A percentile compares a stretch with the other conserved stretches of the same genome.
These are phyloP conservation scores for Leptothorax acervorum DNA, from an alignment of 2,888 invertebrate species.

Conservation along the genomic window DNA sequence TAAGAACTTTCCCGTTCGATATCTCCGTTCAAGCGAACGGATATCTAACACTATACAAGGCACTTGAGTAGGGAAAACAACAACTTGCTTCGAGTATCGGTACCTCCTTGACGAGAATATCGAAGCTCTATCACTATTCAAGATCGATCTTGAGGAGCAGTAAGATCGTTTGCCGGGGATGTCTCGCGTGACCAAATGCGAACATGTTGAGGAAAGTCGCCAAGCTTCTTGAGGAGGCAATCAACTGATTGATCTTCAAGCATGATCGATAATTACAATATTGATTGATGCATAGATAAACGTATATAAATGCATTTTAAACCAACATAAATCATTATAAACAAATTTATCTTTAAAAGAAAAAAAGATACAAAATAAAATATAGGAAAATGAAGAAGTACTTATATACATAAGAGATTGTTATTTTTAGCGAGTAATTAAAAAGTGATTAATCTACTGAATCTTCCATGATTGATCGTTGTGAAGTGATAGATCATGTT, in stretches of 20 bases:
- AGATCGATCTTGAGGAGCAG: slow-evolving; percentile 40
- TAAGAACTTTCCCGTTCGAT: slow-evolving; percentile 49
- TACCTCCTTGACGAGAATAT: slow-evolving; percentile 39
- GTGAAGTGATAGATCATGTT: not conserved
- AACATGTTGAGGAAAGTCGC: slow-evolving; percentile 33
- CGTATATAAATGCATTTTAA: not conserved
- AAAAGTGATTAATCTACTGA: slow-evolving; percentile 11
- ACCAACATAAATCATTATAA: slow-evolving; percentile 28
- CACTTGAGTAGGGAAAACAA: slow-evolving; percentile 40
- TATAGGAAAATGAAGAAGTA: not conserved
- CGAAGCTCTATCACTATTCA: slow-evolving; percentile 39
- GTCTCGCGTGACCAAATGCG: slow-evolving; percentile 52
- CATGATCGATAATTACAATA: slow-evolving; percentile 20
- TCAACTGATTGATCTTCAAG: slow-evolving; percentile 35
- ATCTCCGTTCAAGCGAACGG: slow-evolving; percentile 33
- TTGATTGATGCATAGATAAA: slow-evolving; percentile 14
- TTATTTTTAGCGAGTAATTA: slow-evolving; percentile 1
- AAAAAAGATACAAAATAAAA: not conserved
- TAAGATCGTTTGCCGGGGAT: slow-evolving; percentile 37
- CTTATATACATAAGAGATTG: not conserved
- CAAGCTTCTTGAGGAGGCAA: slow-evolving; percentile 19
- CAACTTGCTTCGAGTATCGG: slow-evolving; percentile 37
- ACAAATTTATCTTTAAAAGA: not conserved
- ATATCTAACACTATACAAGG: slow-evolving; percentile 42
- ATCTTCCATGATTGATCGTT: not conserved